Conservation (phyloP, 2,113 vertebrate species). For the Crocuta crocuta region DNA sequence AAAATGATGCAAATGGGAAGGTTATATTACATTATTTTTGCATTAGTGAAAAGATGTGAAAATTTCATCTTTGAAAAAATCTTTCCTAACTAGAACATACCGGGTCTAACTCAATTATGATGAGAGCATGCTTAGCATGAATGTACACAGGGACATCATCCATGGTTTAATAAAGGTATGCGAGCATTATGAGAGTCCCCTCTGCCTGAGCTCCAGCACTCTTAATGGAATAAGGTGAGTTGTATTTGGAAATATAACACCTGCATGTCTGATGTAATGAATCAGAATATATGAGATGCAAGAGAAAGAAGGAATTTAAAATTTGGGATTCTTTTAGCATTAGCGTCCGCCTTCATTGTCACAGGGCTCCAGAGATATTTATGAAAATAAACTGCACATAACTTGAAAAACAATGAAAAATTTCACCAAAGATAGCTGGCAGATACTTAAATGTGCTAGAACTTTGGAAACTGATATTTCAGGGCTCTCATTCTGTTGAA, state of each 20-base stretch:
- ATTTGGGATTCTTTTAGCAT: slow-evolving; percentile 2
- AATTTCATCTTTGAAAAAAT: background rate
- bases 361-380: slow-evolving; percentile 36
- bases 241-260: slow-evolving; percentile 27
- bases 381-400: slow-evolving; percentile 48
- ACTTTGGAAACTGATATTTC: slow-evolving; percentile 41
- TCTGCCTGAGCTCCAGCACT: background rate
- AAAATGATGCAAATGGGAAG: slow-evolving; percentile 34
- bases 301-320: slow-evolving; percentile 5
- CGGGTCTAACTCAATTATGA: background rate
- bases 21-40: background rate
- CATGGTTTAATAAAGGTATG: background rate
- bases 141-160: background rate
- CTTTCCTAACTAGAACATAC: slow-evolving; percentile 1
- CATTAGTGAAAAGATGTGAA: slow-evolving; percentile 10
- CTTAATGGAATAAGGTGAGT: background rate
- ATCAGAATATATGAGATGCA: slow-evolving; percentile 44
- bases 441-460: slow-evolving; percentile 41
- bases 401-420: slow-evolving; percentile 54
- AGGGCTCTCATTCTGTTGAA: background rate
- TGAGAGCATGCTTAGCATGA: background rate
- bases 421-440: background rate
- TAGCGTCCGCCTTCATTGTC: slow-evolving; percentile 31
- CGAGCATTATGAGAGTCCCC: background rate
- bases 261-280: slow-evolving; percentile 39